These are phyloP conservation scores for Oxyruncus cristatus DNA, from an alignment of 2,113 vertebrate genomes.

Conservation along the genomic window DNA sequence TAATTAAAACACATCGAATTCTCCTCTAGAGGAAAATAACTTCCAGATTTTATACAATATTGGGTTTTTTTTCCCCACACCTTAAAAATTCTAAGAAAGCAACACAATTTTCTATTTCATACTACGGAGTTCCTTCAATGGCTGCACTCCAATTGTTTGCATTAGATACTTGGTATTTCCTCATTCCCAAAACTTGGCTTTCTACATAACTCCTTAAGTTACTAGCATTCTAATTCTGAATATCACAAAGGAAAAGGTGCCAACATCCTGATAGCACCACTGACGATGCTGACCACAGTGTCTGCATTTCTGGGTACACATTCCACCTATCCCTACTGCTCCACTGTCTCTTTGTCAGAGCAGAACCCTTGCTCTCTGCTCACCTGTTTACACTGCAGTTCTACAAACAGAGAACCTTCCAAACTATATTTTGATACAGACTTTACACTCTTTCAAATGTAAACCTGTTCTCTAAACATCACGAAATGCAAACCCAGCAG, in stretches of 20 bases:
- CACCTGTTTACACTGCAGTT: background rate
- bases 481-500: background rate
- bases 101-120: background rate
- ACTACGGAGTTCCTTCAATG: background rate
- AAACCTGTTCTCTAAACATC: background rate
- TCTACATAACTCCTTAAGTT: background rate
- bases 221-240: background rate
- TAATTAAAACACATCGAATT: fast-evolving
- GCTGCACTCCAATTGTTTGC: background rate
- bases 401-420: background rate
- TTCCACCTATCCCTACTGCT: background rate
- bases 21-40: background rate
- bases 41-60: fast-evolving
- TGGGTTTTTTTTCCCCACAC: background rate
- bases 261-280: fast-evolving
- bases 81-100: background rate
- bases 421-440: background rate
- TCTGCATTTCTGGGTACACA: background rate
- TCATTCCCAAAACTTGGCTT: background rate
- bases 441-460: background rate
- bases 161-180: background rate
- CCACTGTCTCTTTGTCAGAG: background rate
- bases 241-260: background rate
- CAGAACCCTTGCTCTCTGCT: background rate
- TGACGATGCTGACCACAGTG: background rate